A percentile compares a stretch with the other conserved stretches of the same genome.
Evolutionary conservation across 23 tunicate species (phyloP).

Genomic region (Ciona savignyi): DNA sequence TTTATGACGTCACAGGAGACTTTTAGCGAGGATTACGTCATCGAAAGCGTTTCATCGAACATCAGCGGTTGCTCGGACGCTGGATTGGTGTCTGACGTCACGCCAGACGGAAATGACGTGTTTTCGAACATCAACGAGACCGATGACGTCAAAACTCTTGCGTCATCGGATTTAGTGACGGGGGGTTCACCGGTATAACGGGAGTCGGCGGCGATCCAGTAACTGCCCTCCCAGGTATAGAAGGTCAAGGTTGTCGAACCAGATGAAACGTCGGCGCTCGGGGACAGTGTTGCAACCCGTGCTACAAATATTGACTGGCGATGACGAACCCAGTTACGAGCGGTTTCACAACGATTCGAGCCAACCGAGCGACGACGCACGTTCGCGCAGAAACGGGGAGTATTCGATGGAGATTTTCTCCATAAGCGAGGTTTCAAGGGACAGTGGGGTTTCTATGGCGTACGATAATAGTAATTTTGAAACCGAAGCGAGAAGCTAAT

Average conservation of each 20-base stretch:
- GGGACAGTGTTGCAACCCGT: constrained; percentile 1
- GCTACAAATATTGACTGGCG: not conserved
- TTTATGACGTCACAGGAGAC: not conserved
- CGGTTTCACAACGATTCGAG: not conserved
- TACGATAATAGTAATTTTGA: no score
- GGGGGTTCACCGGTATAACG: not conserved
- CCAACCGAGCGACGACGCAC: not conserved
- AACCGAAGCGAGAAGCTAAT: no score
- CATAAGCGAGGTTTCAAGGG: not conserved
- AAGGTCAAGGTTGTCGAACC: not conserved
- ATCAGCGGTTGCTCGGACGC: not conserved
- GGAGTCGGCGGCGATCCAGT: not conserved
- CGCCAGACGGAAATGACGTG: not conserved
- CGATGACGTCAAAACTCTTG: not conserved
- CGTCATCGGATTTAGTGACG: not conserved
- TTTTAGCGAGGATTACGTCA: no score
- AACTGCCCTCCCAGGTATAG: not conserved
- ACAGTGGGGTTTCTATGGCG: constrained; percentile 44
- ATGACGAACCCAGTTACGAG: not conserved
- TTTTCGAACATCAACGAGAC: not conserved
- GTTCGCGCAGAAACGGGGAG: not conserved
- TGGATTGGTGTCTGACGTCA: not conserved
- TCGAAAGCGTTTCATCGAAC: not conserved
- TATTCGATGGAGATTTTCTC: not conserved
- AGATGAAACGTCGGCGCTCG: not conserved